These are phyloP conservation scores for Habroteleia sp. DNA, from an alignment of 2,888 invertebrate genomes.

Conservation along the genomic window DNA sequence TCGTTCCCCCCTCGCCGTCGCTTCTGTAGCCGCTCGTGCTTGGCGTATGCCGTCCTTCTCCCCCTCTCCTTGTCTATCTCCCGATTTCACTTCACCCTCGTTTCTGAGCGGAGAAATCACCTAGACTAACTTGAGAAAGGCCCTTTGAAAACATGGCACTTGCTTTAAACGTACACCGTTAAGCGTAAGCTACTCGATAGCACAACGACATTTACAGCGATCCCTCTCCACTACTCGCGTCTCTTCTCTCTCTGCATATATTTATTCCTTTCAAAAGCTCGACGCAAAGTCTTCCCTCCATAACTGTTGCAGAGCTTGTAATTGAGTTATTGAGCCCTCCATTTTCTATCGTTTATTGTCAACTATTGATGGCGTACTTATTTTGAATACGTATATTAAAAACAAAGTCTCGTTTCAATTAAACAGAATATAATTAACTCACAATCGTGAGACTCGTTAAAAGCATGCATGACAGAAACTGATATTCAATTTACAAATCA, in stretches of 20 bases:
- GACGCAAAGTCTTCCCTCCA: conserved; percentile 8
- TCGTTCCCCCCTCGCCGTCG: conserved; percentile 48
- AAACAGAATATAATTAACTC: too few species aligned
- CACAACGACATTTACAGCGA: conserved; percentile 44
- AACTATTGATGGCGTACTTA: too few species aligned
- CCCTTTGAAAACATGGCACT: conserved; percentile 62
- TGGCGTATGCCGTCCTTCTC: conserved; percentile 17
- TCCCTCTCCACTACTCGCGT: conserved; percentile 12
- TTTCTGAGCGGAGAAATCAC: conserved; percentile 52
- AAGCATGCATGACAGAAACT: too few species aligned
- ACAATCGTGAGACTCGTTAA: too few species aligned
- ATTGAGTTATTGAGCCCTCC: conserved; percentile 1
- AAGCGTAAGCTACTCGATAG: conserved; percentile 50
- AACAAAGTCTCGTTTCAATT: too few species aligned
- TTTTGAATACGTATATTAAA: too few species aligned
- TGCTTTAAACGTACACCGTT: conserved; percentile 55
- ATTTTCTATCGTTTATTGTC: too few species aligned
- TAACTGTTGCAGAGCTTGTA: conserved; percentile 11
- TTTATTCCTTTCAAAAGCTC: conserved; percentile 22
- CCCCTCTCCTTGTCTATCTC: conserved; percentile 17
- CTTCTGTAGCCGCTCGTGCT: conserved; percentile 39
- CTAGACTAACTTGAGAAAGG: conserved; percentile 55
- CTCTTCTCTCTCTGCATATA: conserved; percentile 28
- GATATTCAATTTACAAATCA: too few species aligned
- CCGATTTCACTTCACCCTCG: conserved; percentile 45